These are phyloP conservation scores for Alethe castanea DNA, from an alignment of 2,113 vertebrate species.

Conservation along the genomic window DNA sequence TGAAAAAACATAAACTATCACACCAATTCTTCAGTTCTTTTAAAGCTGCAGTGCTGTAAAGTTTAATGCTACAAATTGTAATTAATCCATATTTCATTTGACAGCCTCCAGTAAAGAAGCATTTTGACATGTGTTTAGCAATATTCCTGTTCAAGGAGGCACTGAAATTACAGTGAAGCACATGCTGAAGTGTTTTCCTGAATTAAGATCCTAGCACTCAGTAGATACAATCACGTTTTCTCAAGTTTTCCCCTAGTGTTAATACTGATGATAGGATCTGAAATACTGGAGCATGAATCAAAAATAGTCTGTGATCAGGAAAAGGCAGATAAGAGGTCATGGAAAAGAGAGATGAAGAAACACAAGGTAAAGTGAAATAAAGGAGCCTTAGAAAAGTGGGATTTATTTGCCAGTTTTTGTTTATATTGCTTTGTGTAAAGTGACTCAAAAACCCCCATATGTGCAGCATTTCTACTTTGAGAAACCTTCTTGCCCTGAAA, in stretches of 20 bases:
- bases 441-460: accelerated
- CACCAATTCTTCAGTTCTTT: not conserved
- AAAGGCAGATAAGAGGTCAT: not conserved
- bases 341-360: not conserved
- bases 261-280: not conserved
- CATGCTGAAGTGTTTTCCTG: not conserved
- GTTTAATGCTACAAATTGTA: not conserved
- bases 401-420: not conserved
- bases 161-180: not conserved
- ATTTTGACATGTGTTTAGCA: not conserved
- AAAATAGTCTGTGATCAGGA: not conserved
- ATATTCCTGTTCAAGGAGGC: not conserved
- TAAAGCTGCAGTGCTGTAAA: not conserved
- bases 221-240: not conserved
- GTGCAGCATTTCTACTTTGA: not conserved
- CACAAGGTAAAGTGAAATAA: not conserved
- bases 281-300: not conserved
- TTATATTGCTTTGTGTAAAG: not conserved
- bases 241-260: not conserved
- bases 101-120: not conserved
- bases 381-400: not conserved
- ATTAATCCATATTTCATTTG: not conserved
- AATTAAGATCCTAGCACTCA: not conserved
- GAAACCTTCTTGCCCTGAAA: not conserved
- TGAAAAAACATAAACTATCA: not conserved